These are phyloP conservation scores for Orthonychiurus folsomi DNA, from an alignment of 2,888 invertebrate genomes.

Conservation along the genomic window DNA sequence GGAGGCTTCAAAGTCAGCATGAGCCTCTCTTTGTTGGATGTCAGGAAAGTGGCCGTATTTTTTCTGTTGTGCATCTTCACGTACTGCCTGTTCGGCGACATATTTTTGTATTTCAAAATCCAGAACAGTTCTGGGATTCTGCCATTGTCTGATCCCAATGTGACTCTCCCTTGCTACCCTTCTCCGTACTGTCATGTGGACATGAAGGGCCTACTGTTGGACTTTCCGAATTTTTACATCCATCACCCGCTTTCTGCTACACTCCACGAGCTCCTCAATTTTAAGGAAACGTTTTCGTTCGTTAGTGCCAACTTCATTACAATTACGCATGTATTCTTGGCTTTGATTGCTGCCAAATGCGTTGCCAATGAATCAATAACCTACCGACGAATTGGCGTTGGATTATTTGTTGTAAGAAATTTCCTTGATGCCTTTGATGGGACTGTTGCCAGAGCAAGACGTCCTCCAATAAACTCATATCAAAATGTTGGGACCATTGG, in stretches of 20 bases:
- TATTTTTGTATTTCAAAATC: neutral
- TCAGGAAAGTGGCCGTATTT: neutral
- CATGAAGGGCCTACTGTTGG: conserved; percentile 70
- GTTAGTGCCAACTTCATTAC: conserved; percentile 80
- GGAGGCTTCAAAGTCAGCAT: neutral
- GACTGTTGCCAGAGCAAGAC: conserved; percentile 63
- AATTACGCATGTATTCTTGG: conserved; percentile 65
- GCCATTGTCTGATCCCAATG: neutral
- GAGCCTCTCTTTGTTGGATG: neutral
- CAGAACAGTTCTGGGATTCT: neutral
- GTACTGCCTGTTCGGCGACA: neutral
- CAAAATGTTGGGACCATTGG: conserved; percentile 46
- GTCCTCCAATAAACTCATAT: conserved; percentile 35
- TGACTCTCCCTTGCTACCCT: conserved; percentile 42
- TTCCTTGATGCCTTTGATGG: conserved; percentile 81
- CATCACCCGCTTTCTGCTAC: conserved; percentile 67
- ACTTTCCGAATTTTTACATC: conserved; percentile 74
- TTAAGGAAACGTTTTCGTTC: conserved; percentile 50
- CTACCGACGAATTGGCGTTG: conserved; percentile 61
- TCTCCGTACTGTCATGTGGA: conserved; percentile 74
- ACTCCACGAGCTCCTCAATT: conserved; percentile 57
- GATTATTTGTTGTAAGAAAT: conserved; percentile 69
- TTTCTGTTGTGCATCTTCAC: neutral
- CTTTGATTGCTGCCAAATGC: conserved; percentile 63
- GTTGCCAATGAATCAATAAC: conserved; percentile 63